Evolutionary conservation across 2,888 invertebrate species (phyloP).

Genomic region (Brachynemurus nebulosus): DNA sequence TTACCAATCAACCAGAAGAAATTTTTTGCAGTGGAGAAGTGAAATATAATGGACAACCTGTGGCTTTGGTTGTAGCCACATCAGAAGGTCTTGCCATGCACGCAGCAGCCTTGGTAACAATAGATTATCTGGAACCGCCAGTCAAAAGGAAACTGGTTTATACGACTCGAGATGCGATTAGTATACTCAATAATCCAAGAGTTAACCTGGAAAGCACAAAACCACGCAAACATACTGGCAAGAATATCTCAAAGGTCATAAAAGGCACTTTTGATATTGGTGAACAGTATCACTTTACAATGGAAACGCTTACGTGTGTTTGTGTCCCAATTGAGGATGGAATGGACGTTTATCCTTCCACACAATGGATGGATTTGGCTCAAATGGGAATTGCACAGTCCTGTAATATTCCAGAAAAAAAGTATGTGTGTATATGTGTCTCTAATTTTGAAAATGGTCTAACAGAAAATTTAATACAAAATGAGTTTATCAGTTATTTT

Average conservation of each 20-base stretch:
- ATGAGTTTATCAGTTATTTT: too few relatives aligned
- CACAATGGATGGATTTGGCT: constrained; percentile 48
- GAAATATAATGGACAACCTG: constrained; percentile 30
- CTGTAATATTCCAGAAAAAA: constrained; percentile 37
- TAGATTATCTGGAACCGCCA: constrained; percentile 17
- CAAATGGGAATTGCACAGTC: constrained; percentile 40
- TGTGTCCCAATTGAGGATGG: constrained; percentile 52
- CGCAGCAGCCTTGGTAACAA: constrained; percentile 23
- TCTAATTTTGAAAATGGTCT: too few relatives aligned
- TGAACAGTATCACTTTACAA: constrained; percentile 61
- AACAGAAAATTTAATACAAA: too few relatives aligned
- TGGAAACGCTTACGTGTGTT: constrained; percentile 58
- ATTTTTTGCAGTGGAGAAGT: constrained; percentile 21
- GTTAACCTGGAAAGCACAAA: constrained; percentile 28
- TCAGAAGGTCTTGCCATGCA: constrained; percentile 21
- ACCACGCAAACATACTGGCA: constrained; percentile 28
- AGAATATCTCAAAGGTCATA: constrained; percentile 34
- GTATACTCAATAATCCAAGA: constrained; percentile 31
- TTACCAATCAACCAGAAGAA: constrained; percentile 24
- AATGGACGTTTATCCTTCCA: constrained; percentile 44
- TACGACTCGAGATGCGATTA: constrained; percentile 36
- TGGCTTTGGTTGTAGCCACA: constrained; percentile 32
- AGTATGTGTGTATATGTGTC: too few relatives aligned
- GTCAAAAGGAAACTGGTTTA: constrained; percentile 29
- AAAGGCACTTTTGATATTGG: constrained; percentile 42